Evolutionary conservation across 37 sponge, comb jelly and placozoan species (phyloP).

Genomic region (Theonella swinhoei): DNA sequence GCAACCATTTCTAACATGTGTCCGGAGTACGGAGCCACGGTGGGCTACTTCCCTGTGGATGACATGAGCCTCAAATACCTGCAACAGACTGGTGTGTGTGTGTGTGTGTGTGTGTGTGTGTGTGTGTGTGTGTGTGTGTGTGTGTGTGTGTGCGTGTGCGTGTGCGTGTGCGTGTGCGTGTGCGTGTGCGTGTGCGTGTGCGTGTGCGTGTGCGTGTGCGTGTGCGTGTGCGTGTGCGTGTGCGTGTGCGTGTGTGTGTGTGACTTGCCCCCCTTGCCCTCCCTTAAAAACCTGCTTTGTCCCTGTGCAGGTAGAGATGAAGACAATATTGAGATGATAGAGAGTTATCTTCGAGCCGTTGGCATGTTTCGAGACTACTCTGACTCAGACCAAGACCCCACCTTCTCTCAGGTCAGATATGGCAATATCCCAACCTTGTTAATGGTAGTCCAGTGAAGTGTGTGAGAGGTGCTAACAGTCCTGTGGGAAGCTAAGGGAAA

Average conservation of each 20-base stretch:
- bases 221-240: too few relatives aligned
- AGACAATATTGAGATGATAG: slow-evolving; percentile 34
- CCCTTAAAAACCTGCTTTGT: too few relatives aligned
- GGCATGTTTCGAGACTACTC: slow-evolving; percentile 76
- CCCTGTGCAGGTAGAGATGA: slow-evolving; percentile 56
- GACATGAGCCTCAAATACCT: slow-evolving; percentile 84
- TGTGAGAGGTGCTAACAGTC: too few relatives aligned
- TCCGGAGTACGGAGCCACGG: slow-evolving; percentile 93
- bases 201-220: too few relatives aligned
- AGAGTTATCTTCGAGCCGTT: slow-evolving; percentile 67
- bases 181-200: background rate
- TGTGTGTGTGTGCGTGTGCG: slow-evolving; percentile 20
- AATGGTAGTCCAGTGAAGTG: too few relatives aligned
- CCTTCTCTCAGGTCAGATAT: slow-evolving; percentile 62
- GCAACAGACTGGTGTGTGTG: slow-evolving; percentile 66
- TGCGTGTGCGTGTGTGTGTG: too few relatives aligned
- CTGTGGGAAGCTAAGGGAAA: too few relatives aligned
- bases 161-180: slow-evolving; percentile 15
- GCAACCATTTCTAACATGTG: slow-evolving; percentile 96
- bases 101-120: background rate
- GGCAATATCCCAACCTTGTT: too few relatives aligned
- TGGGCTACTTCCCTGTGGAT: slow-evolving; percentile 92
- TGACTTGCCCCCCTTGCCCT: too few relatives aligned
- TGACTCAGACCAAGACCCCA: slow-evolving; percentile 62
- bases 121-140: slow-evolving; percentile 18